phyloP scores from a whole-genome alignment of 2,888 invertebrate genomes.

The Teleogryllus oceanicus region DNA sequence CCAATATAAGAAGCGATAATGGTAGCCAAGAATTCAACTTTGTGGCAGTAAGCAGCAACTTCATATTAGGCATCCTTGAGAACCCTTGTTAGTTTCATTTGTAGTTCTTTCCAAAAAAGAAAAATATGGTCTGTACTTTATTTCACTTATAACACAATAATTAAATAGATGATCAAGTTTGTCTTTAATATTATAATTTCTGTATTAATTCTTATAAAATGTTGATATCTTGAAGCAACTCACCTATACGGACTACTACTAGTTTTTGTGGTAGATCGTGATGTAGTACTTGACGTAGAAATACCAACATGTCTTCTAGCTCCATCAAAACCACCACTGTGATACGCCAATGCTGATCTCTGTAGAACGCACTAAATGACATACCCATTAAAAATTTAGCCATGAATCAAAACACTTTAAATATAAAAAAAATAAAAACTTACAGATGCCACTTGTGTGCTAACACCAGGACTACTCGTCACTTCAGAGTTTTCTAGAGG shows the following conservation, averaged over 20 bases:
- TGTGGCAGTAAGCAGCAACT: too few relatives aligned
- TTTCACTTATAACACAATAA: too few relatives aligned
- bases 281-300: constrained; percentile 91
- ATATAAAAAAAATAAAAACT: constrained; percentile 39
- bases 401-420: background rate
- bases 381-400: constrained; percentile 23
- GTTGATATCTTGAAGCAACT: constrained; percentile 21
- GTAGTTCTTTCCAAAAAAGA: too few relatives aligned
- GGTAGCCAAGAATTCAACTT: too few relatives aligned
- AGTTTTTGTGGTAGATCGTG: constrained; percentile 89
- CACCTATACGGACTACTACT: constrained; percentile 88
- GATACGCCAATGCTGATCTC: constrained; percentile 80
- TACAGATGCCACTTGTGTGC: constrained; percentile 54
- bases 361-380: constrained; percentile 44
- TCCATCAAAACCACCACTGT: constrained; percentile 56
- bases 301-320: constrained; percentile 80
- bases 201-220: too few relatives aligned
- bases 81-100: too few relatives aligned
- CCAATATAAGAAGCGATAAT: too few relatives aligned
- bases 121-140: too few relatives aligned
- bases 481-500: constrained; percentile 63
- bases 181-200: too few relatives aligned
- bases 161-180: too few relatives aligned
- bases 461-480: constrained; percentile 74
- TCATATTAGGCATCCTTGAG: too few relatives aligned